Percentiles rank a stretch among this genome's conserved stretches.
Evolutionary conservation across 2,113 vertebrate genomes (phyloP).

Genomic region (Antennarius striatus): DNA sequence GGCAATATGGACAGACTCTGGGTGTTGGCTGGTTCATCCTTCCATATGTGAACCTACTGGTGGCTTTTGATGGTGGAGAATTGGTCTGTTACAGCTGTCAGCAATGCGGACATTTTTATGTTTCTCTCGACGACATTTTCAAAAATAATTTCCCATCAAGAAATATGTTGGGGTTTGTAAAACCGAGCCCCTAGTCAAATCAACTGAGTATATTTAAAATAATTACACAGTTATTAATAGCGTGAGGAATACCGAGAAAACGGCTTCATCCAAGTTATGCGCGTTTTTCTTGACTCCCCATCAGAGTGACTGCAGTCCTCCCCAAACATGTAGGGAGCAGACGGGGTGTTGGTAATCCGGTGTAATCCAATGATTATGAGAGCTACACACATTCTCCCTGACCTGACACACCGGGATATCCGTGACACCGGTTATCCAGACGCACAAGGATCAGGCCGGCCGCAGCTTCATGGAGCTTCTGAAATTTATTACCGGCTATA

Average conservation of each 20-base stretch:
- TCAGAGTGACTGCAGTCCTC: constrained; percentile 15
- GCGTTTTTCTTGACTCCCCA: constrained; percentile 14
- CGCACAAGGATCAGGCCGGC: constrained; percentile 1
- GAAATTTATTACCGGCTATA: constrained; percentile 29
- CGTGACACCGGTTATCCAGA: constrained; percentile 39
- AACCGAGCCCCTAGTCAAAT: not conserved
- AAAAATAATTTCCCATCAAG: not conserved
- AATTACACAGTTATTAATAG: too few relatives aligned
- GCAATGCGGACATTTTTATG: constrained; percentile 65
- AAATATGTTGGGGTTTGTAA: not conserved
- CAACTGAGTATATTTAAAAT: too few relatives aligned
- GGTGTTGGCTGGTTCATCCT: constrained; percentile 62
- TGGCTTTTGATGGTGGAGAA: constrained; percentile 76
- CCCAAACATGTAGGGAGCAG: constrained; percentile 18
- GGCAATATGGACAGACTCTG: constrained; percentile 76
- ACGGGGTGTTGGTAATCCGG: constrained; percentile 65
- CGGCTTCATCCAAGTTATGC: constrained; percentile 14
- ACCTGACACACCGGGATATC: constrained; percentile 42
- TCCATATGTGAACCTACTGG: constrained; percentile 76
- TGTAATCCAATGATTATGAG: constrained; percentile 72
- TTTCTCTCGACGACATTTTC: constrained; percentile 52
- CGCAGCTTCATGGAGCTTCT: constrained; percentile 12
- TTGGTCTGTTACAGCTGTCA: constrained; percentile 76
- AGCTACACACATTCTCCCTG: constrained; percentile 59
- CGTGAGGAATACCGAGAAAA: too few relatives aligned